Conservation (phyloP, 2,797 vertebrate genomes). For the Fistularia tabacaria region DNA sequence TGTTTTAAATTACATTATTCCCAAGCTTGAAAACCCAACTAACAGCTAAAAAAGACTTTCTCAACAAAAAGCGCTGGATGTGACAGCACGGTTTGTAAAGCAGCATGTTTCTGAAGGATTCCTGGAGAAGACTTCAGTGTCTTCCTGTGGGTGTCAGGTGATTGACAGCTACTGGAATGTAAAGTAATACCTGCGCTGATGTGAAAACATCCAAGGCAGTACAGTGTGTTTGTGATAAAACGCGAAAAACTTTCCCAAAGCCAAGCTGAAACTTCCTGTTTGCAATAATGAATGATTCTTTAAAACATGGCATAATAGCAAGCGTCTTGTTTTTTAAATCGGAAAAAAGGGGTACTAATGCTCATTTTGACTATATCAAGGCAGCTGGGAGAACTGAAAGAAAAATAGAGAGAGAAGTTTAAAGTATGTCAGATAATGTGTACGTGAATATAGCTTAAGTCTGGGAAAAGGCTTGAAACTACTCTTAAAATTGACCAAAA, state of each 20-base stretch:
- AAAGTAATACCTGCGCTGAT: constrained; percentile 42
- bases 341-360: background rate
- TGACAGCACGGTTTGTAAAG: constrained; percentile 58
- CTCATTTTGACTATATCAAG: background rate
- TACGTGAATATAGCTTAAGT: too few species aligned
- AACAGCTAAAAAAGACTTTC: constrained; percentile 39
- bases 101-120: constrained; percentile 53
- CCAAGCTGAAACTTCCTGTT: constrained; percentile 11
- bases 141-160: constrained; percentile 59
- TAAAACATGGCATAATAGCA: constrained; percentile 1
- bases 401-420: background rate
- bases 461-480: too few species aligned
- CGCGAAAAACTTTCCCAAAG: constrained; percentile 22
- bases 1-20: background rate
- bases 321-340: constrained; percentile 4
- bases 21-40: constrained; percentile 12
- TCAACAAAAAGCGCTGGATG: constrained; percentile 44
- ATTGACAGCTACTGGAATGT: constrained; percentile 55
- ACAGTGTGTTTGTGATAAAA: constrained; percentile 25
- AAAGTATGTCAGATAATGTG: too few species aligned
- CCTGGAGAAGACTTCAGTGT: constrained; percentile 46
- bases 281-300: constrained; percentile 7
- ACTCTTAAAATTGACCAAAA: too few species aligned
- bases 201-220: constrained; percentile 23
- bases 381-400: background rate